Base-by-base conservation (phyloP, 2,113 vertebrate species). In the Marmota flaviventris region DNA sequence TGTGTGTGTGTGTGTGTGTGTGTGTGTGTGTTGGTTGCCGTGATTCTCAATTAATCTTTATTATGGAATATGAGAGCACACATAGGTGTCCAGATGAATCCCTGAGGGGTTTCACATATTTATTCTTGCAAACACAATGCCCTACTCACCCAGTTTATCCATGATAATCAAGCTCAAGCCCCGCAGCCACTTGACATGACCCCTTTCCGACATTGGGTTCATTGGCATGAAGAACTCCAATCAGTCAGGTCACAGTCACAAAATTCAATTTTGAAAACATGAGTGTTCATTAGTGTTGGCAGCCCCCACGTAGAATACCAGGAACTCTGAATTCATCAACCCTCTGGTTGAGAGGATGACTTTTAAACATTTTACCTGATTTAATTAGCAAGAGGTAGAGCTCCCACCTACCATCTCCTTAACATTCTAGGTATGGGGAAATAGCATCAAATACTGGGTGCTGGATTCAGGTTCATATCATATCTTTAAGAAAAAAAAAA, bases 281-380 rank as follows among this genome's bases (percentile, higher is more conserved):
- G 10, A 20, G 24, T 94, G 5, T 76, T n/a, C 29, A 12, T 8
- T 5, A 42, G 8, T 29, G 37, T 2, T 67, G 18, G 9, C 42
- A 65, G 17, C 81, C 63, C 18, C 8, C 53, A 14, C n/a, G 56
- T 8, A 39, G 4, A 24, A 51, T 13, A 37, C 9, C 24, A 32
- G 25, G 39, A 34, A 5, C 18, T 72, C 77, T 78, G 42, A 58
- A 61, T 4, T 51, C 24, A 45, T 73, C 42, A 72, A 65, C 2
- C 11, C 24, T 1, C 16, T 39, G 7, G 2, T 13, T 5, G 3
- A 81, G 4, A 8, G 3, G 48, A 76, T 5, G 34, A 9, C 45
- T 67, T 67, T 51, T 39, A 13, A 17, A 5, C 12, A 5, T 17
- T 65, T 20, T 27, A 37, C 83, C 39, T 53, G 4, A 45, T 63